A percentile compares a stretch with the other conserved stretches of the same genome.
phyloP scores from a whole-genome alignment of 2,113 vertebrate genomes.

The Tyrannus savana region DNA sequence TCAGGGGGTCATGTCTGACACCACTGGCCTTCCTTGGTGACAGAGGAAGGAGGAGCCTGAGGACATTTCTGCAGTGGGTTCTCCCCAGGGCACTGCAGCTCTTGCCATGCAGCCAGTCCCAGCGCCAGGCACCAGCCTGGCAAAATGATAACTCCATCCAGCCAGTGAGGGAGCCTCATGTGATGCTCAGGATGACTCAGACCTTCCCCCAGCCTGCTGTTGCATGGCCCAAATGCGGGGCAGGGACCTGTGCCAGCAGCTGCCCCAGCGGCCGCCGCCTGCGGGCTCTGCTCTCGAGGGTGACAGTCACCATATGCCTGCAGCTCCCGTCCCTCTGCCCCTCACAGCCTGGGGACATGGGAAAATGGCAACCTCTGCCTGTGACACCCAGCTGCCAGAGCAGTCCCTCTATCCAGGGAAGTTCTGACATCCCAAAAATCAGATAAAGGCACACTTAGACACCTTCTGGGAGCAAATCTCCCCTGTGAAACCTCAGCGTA shows the following conservation, averaged over 20 bases:
- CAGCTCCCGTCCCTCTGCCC: background rate
- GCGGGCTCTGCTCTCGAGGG: background rate
- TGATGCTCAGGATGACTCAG: conserved; percentile 16
- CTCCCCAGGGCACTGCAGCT: background rate
- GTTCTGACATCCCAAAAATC: background rate
- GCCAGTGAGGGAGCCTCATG: background rate
- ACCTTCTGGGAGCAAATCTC: background rate
- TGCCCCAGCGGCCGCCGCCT: background rate
- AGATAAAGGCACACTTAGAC: background rate
- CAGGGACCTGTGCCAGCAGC: background rate
- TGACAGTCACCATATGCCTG: background rate
- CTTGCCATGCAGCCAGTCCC: accelerated
- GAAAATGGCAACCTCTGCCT: background rate
- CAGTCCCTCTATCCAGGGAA: background rate
- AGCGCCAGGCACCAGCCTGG: background rate
- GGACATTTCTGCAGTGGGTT: background rate
- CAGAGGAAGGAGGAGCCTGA: background rate
- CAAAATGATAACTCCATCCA: background rate
- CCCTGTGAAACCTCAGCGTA: background rate
- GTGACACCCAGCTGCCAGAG: background rate
- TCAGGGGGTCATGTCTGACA: background rate
- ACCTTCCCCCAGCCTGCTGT: background rate
- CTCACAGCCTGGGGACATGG: background rate
- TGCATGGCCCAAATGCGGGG: accelerated
- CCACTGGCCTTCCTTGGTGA: background rate